Evolutionary conservation across 2,888 invertebrate species (phyloP), one percentile per base, ranked within the genome.

Genomic region (Catocala sponsa): DNA sequence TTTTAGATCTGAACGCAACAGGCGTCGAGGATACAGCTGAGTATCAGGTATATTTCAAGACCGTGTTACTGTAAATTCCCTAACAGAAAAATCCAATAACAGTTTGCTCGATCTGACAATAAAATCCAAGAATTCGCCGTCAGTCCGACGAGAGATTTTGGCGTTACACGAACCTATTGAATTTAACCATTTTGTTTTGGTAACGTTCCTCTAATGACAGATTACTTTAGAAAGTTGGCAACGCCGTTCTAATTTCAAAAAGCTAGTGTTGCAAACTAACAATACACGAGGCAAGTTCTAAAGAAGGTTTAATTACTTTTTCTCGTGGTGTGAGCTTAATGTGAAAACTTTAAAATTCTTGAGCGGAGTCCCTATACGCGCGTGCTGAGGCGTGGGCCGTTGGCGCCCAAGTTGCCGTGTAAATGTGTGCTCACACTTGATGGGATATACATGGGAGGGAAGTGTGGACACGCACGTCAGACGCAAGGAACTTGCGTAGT

Each of bases 291-390:
- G 73, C 70, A 65, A 76, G 60, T 77, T 72, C 54, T 57, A 77
- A 76, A 76, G 76, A 76, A 48, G 78, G 46, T 76, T 80, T 82
- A 81, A 84, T 83, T 79, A 76, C 78, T 80, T 76, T 80, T 79
- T 80, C 72, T 72, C 73, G 53, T 63, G 58, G 68, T 68, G 74
- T 71, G 67, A 70, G 70, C 68, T 76, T 91, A 91, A 92, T 92
- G 91, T 64, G 91, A 86, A 91, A 91, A 91, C 91, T 92, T 91
- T 84, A 85, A 86, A 88, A 85, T 84, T 84, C 83, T 84, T 82
- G 61, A 60, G 66, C 69, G 70, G 59, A 59, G 71, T 65, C 71
- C 55, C 69, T 67, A 77, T 79, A 76, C 73, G 75, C 55, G 76
- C 73, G 81, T 79, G 83, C 65, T 76, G 68, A 55, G 72, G 86